phyloP scores from a whole-genome alignment of 2,797 vertebrate species.

The Myiotriccus ornatus region DNA sequence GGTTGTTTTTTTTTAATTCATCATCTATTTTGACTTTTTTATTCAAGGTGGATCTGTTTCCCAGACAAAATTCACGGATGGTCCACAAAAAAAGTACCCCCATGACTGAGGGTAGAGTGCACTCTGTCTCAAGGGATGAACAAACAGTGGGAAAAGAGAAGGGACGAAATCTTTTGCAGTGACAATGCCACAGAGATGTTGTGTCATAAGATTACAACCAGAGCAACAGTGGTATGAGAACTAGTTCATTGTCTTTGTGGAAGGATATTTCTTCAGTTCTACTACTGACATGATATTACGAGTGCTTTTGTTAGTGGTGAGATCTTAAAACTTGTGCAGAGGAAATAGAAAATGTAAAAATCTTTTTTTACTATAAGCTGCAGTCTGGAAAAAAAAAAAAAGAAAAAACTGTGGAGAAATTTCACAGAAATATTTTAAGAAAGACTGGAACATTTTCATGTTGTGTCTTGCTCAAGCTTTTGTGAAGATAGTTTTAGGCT shows the following conservation, averaged over 20 bases:
- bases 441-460: conserved; percentile 22
- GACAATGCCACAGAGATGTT: neutral
- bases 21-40: neutral
- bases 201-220: neutral
- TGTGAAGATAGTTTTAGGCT: conserved; percentile 40
- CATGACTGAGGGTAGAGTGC: neutral
- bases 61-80: neutral
- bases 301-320: neutral
- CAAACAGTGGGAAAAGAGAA: neutral
- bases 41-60: neutral
- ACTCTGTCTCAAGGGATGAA: neutral
- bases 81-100: neutral
- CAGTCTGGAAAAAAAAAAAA: neutral
- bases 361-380: neutral
- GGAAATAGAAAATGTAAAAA: neutral
- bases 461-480: conserved; percentile 39
- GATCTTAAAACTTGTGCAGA: neutral
- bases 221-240: neutral
- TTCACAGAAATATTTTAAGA: conserved; percentile 13
- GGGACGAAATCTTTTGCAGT: neutral
- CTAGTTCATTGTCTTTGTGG: neutral
- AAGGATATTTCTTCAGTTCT: neutral
- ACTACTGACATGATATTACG: neutral
- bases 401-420: neutral
- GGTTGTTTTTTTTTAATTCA: neutral